Evolutionary conservation across 1,140 invertebrate genomes (phyloP).

Genomic region (Cydia strobilella): DNA sequence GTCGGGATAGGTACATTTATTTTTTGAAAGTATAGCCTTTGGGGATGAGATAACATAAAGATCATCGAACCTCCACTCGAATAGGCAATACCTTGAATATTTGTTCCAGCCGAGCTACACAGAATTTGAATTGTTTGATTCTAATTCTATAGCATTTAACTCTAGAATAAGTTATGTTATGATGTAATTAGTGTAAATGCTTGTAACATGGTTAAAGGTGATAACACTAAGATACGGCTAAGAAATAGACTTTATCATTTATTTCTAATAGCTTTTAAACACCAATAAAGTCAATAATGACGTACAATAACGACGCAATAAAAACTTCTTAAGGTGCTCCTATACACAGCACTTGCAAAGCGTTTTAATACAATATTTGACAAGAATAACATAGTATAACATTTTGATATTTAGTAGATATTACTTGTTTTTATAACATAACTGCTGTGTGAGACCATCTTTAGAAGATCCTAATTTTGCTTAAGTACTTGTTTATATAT

Average conservation of each 20-base stretch:
- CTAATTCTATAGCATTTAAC: neutral
- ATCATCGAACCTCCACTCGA: too few relatives aligned
- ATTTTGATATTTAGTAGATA: too few relatives aligned
- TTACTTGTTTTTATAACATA: too few relatives aligned
- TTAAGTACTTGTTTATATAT: neutral
- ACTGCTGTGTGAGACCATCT: neutral
- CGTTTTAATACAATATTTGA: neutral
- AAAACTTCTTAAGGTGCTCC: neutral
- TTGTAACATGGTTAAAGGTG: slow-evolving; percentile 1
- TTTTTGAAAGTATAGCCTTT: too few relatives aligned
- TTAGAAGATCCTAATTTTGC: too few relatives aligned
- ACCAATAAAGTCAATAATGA: neutral
- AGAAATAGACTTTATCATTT: neutral
- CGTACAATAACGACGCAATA: neutral
- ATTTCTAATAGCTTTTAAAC: neutral
- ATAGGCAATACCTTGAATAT: too few relatives aligned
- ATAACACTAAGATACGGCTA: neutral
- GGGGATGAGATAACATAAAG: too few relatives aligned
- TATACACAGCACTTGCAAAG: neutral
- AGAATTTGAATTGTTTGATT: neutral
- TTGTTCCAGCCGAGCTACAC: too few relatives aligned
- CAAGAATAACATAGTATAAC: too few relatives aligned
- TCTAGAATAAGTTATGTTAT: neutral
- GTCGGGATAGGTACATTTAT: too few relatives aligned
- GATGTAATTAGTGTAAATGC: neutral